Evolutionary conservation across 2,888 invertebrate genomes (phyloP).

Genomic region (Xestia xanthographa): DNA sequence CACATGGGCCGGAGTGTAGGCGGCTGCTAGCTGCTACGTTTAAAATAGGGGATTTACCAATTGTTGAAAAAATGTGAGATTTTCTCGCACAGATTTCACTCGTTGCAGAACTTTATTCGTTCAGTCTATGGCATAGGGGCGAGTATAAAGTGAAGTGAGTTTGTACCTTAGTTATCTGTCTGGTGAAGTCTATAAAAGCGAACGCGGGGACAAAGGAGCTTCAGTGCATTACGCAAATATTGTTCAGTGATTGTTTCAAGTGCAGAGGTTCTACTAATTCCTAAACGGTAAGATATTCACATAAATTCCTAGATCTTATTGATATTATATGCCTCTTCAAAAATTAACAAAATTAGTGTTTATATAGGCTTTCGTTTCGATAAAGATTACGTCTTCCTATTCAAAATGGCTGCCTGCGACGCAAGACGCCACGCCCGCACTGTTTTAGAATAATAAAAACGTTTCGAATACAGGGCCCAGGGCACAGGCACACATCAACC

Average conservation of each 20-base stretch:
- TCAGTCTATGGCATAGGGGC: slow-evolving; percentile 7
- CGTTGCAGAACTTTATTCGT: background rate
- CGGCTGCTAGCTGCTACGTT: background rate
- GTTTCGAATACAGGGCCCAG: too few relatives aligned
- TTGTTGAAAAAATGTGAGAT: slow-evolving; percentile 1
- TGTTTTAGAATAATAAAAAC: background rate
- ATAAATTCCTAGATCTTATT: background rate
- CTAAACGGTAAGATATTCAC: background rate
- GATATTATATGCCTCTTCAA: background rate
- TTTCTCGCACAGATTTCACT: slow-evolving; percentile 34
- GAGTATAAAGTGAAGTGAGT: slow-evolving; percentile 26
- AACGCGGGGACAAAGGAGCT: background rate
- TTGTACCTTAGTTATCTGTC: slow-evolving; percentile 14
- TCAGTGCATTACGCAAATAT: slow-evolving; percentile 35
- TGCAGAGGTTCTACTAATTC: background rate
- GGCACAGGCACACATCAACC: too few relatives aligned
- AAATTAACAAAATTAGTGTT: background rate
- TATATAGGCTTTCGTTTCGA: too few relatives aligned
- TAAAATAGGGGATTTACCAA: slow-evolving; percentile 4
- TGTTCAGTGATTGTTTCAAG: background rate
- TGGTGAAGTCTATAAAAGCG: slow-evolving; percentile 21
- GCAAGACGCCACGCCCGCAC: too few relatives aligned
- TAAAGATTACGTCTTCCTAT: background rate
- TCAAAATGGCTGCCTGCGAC: slow-evolving; percentile 3
- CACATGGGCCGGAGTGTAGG: background rate